phyloP scores from a whole-genome alignment of 1,140 invertebrate genomes.

The Helicoverpa zea region DNA sequence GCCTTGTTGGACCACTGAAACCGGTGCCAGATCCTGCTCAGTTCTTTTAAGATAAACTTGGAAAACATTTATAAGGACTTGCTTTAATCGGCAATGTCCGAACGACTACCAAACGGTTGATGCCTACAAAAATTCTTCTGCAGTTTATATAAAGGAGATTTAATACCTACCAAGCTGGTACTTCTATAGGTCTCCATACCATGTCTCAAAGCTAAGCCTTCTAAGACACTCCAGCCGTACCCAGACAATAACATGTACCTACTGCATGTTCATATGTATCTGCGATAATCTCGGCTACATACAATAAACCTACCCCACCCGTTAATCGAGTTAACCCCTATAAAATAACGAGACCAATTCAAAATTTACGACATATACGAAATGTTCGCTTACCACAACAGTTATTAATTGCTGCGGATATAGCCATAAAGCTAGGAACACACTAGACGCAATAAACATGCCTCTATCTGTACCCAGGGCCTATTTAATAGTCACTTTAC shows the following conservation, averaged over 20 bases:
- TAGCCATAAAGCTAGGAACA: constrained; percentile 58
- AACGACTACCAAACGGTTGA: neutral
- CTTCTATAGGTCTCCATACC: neutral
- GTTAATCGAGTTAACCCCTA: constrained; percentile 74
- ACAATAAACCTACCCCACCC: constrained; percentile 65
- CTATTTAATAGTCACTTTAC: constrained; percentile 75
- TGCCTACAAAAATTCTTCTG: neutral
- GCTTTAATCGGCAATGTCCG: too few species aligned
- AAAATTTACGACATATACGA: constrained; percentile 63
- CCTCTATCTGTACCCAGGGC: constrained; percentile 55
- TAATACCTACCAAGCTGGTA: neutral
- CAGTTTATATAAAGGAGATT: neutral
- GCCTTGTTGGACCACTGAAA: neutral
- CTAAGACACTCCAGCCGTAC: constrained; percentile 28
- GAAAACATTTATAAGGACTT: too few species aligned
- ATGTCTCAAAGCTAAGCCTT: constrained; percentile 27
- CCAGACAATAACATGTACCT: constrained; percentile 31
- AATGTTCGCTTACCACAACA: constrained; percentile 72
- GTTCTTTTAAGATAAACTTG: too few species aligned
- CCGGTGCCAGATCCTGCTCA: neutral
- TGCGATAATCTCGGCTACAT: constrained; percentile 36
- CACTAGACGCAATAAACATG: constrained; percentile 62
- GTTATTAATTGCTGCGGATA: constrained; percentile 65
- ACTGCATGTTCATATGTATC: constrained; percentile 2
- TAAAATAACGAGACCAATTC: constrained; percentile 63